Evolutionary conservation across 2,888 invertebrate genomes (phyloP), one percentile per base, ranked within the genome.

Genomic region (Hermaeophaga mercurialis): DNA sequence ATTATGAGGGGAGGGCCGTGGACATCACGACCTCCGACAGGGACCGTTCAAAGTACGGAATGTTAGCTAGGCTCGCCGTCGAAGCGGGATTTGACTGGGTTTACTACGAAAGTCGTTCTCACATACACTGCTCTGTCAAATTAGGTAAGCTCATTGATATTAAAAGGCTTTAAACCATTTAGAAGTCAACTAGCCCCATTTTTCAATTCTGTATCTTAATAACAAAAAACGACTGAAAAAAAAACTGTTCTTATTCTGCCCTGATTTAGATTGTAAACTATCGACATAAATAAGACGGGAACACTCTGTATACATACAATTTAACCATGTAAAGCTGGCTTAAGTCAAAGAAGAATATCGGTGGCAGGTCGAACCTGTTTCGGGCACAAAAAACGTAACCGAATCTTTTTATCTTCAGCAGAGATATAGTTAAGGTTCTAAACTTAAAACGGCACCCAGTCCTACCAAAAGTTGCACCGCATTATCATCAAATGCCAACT

Each of bases 41-140:
- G 52, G 95, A 96, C 80, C 84, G 90, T 58, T 85, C 91, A 77
- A 96, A 96, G 81, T 91, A 95, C 79, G 96, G 96, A 66, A 94
- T 96, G 94, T 82, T 97, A 73, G 97, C 96, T 39, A 82, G 96
- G 59, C 84, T 97, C 54, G 97, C 97, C 0, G 94, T 95, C 58
- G 95, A 96, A 78, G 96, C 96, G 18, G 96, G 96, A 72, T 97
- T 97, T 84, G 96, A 97, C 82, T 97, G 96, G 96, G 97, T 97
- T 61, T 95, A 91, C 82, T 97, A 96, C 77, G 95, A 96, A 79
- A 92, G 93, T 75, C 84, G 94, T 66, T 89, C 91, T 11, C 94
- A 96, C 78, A 95, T 97, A 71, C 96, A 97, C 80, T 96, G 95
- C 80, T 96, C 96, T 58, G 96, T 96, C 62, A 96, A 95, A 82